Percentiles rank a stretch among this genome's conserved stretches.
phyloP scores from a whole-genome alignment of 2,888 invertebrate species.

The Isotomurus palustris region DNA sequence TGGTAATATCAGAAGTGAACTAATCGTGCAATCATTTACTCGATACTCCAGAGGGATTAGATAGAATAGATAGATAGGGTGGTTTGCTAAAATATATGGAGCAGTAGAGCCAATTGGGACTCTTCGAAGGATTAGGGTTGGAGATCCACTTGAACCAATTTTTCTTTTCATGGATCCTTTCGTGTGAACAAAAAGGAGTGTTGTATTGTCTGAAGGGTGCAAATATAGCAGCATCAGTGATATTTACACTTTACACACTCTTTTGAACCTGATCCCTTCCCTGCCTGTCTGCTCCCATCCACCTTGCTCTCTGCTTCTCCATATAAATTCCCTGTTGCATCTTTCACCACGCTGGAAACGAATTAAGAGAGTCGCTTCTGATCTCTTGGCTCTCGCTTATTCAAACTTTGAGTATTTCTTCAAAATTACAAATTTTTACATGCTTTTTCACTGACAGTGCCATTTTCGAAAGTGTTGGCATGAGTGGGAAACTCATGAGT shows the following conservation, averaged over 20 bases:
- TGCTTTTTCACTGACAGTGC: too few relatives aligned
- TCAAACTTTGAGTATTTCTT: too few relatives aligned
- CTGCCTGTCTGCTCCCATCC: background rate
- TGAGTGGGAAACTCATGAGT: too few relatives aligned
- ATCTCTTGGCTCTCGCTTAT: too few relatives aligned
- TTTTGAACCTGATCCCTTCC: background rate
- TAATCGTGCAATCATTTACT: background rate
- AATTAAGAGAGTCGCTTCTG: too few relatives aligned
- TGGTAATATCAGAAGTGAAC: background rate
- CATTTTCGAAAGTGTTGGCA: too few relatives aligned
- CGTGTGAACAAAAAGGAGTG: constrained; percentile 1
- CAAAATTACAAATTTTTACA: too few relatives aligned
- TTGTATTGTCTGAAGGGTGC: background rate
- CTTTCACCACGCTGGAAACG: too few relatives aligned
- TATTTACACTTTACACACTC: background rate
- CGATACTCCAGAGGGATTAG: background rate
- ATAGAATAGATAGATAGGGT: too few relatives aligned
- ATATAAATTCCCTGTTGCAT: too few relatives aligned
- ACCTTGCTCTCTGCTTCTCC: background rate
- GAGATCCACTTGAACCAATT: constrained; percentile 7
- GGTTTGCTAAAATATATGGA: too few relatives aligned
- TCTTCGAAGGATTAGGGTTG: background rate
- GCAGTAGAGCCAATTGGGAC: too few relatives aligned
- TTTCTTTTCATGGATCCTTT: constrained; percentile 1
- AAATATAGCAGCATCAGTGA: background rate